Base-by-base conservation (phyloP, 92 coral and sea anemone species). In the Blastomussa wellsi region DNA sequence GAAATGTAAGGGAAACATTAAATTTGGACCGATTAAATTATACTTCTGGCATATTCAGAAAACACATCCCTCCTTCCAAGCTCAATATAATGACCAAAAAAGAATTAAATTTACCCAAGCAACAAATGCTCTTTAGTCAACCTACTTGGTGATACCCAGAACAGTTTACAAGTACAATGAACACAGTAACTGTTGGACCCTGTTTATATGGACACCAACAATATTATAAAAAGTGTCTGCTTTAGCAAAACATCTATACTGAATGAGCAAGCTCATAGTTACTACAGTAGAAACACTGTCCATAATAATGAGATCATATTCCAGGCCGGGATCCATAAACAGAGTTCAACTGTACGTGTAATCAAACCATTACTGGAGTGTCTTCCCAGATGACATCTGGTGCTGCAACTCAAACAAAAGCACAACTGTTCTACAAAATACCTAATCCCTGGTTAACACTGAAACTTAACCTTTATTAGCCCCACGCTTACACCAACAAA, bases 371-470 rank as follows among this genome's bases (percentile, higher is more conserved):
- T 19, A 13, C 76, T 20, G 59, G 67, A 49, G 36, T 69, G 44
- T 44, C 77, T 81, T 36, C 36, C 7, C 59, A 65, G 42, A 62
- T 47, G 52, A 22, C 80, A 36, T 76, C 87, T 83, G 76, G 69
- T 37, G 69, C 83, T 65, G 77, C 77, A 36, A 74, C 74, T 47
- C 47, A 42, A 84, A 49, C 11, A 57, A 76, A 74, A 75, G 66
- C n/a, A 77, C 68, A 60, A 60, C 69, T 82, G 78, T 51, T 71
- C 86, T 70, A 22, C 62, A 82, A 57, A 82, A 82, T 70, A 82
- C 86, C 86, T 71, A 17, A 59, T 7, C 6, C 55, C 80, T 59
- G 47, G 48, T 57, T 11, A 14, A 55, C 9, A 49, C 3, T 49
- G 38, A n/a, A 37, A 59, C 35, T 10, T 42, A 66, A 35, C 39